Evolutionary conservation across 2,113 vertebrate species (phyloP).

Genomic region (Hippocampus guttulatus): DNA sequence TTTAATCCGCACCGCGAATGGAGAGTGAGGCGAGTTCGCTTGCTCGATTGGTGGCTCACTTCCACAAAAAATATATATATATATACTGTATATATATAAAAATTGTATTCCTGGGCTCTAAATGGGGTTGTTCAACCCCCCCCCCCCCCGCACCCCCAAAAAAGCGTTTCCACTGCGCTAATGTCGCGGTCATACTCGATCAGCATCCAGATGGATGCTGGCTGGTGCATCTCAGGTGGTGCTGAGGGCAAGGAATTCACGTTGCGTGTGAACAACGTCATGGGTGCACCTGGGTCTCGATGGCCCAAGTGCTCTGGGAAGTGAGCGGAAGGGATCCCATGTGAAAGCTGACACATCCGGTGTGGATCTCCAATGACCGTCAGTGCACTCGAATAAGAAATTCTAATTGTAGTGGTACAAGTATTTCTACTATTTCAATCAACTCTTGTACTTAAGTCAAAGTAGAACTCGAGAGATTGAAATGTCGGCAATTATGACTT

Average conservation of each 20-base stretch:
- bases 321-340: slow-evolving; percentile 41
- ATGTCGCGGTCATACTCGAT: slow-evolving; percentile 40
- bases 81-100: too few species aligned
- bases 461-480: too few species aligned
- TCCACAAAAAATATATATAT: slow-evolving; percentile 22
- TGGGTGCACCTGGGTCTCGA: slow-evolving; percentile 59
- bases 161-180: slow-evolving; percentile 31
- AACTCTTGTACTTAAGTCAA: too few species aligned
- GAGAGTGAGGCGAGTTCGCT: slow-evolving; percentile 38
- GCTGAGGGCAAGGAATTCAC: slow-evolving; percentile 6
- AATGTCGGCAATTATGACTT: too few species aligned
- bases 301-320: slow-evolving; percentile 4
- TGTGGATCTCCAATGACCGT: not conserved
- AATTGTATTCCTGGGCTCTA: not conserved
- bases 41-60: slow-evolving; percentile 35
- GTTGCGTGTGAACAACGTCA: slow-evolving; percentile 13
- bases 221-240: slow-evolving; percentile 48
- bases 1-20: slow-evolving; percentile 55
- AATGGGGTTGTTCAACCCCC: slow-evolving; percentile 52
- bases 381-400: not conserved
- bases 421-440: too few species aligned
- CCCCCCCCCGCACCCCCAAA: not conserved
- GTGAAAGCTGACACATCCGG: slow-evolving; percentile 53
- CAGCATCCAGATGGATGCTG: slow-evolving; percentile 21
- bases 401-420: too few species aligned